These are phyloP conservation scores for Coelopa pilipes DNA, from an alignment of 2,888 invertebrate species.

Conservation along the genomic window DNA sequence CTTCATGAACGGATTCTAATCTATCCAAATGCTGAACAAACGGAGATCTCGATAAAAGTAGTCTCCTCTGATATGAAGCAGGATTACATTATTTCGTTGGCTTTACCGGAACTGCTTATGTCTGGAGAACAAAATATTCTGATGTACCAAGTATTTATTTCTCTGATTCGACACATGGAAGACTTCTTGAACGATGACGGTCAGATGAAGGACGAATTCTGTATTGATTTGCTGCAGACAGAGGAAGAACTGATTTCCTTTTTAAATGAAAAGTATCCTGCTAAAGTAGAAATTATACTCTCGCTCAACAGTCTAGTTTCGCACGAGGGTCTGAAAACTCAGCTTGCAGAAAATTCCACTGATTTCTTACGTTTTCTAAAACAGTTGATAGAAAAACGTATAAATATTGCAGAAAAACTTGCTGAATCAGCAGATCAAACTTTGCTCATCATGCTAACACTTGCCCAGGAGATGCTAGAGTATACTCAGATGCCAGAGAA, in stretches of 20 bases:
- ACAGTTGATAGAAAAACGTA: conserved; percentile 48
- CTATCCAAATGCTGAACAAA: conserved; percentile 35
- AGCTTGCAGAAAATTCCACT: conserved; percentile 55
- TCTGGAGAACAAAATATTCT: conserved; percentile 54
- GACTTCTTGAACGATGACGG: conserved; percentile 32
- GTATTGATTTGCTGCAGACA: conserved; percentile 52
- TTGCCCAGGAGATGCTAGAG: conserved; percentile 59
- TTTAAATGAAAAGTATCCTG: conserved; percentile 54
- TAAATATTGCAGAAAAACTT: conserved; percentile 1
- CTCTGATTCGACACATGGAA: conserved; percentile 47
- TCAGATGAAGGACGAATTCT: not conserved
- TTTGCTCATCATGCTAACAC: conserved; percentile 50
- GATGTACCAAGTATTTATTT: conserved; percentile 58
- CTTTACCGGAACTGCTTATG: conserved; percentile 53
- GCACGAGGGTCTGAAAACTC: conserved; percentile 58
- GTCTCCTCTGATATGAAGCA: conserved; percentile 41
- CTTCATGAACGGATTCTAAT: conserved; percentile 54
- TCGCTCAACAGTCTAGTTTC: conserved; percentile 59
- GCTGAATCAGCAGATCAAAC: conserved; percentile 50
- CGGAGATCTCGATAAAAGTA: conserved; percentile 49
- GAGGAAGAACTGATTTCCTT: conserved; percentile 57
- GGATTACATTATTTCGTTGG: conserved; percentile 46
- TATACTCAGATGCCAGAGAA: conserved; percentile 43
- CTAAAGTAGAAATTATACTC: conserved; percentile 56
- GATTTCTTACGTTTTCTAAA: conserved; percentile 56